Conservation (phyloP, 2,113 vertebrate species). For the Callipepla squamata region DNA sequence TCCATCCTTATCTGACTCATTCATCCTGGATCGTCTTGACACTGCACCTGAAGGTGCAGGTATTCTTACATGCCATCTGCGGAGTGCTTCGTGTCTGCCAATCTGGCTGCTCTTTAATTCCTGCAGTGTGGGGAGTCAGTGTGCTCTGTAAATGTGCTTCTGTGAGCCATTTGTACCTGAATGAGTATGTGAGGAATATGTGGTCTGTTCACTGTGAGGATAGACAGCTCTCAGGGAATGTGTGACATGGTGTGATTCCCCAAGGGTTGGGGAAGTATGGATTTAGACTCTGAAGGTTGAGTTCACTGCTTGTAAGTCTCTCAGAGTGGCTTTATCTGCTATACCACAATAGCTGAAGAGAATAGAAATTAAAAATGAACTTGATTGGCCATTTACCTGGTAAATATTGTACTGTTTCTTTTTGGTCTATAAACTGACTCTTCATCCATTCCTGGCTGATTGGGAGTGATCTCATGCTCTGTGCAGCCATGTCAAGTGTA, state of each 20-base stretch:
- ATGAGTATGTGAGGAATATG: not conserved
- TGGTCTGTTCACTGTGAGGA: not conserved
- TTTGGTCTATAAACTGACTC: not conserved
- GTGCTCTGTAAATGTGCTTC: not conserved
- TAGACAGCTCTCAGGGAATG: not conserved
- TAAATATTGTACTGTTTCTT: not conserved
- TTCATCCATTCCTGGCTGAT: not conserved
- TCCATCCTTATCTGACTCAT: not conserved
- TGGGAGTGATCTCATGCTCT: fast-evolving
- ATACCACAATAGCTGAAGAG: not conserved
- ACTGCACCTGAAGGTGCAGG: too few species aligned
- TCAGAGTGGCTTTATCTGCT: not conserved
- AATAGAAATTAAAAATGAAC: not conserved
- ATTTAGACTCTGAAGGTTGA: not conserved
- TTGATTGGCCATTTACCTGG: not conserved
- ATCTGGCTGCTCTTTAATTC: not conserved
- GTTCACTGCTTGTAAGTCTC: not conserved
- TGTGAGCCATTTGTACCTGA: not conserved
- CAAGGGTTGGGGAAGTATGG: fast-evolving
- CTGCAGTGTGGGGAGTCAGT: not conserved
- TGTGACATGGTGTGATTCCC: not conserved
- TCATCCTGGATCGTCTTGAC: not conserved
- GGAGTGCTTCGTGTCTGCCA: not conserved
- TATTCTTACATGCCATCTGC: not conserved
- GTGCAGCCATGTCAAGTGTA: not conserved